Conservation (phyloP, 2,888 invertebrate species). For the Latrodectus hesperus region DNA sequence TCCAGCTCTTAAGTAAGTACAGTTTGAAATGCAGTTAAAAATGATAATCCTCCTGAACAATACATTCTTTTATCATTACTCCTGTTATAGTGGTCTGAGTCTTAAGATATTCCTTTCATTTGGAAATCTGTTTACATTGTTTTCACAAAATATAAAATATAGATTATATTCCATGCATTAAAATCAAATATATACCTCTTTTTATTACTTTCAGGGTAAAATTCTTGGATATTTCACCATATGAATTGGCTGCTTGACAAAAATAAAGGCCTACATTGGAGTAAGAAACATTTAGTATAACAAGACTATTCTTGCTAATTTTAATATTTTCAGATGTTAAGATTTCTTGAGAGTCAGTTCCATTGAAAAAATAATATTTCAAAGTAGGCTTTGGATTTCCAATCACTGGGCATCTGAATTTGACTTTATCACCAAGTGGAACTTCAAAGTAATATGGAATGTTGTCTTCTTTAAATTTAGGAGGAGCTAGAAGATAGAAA, state of each 20-base stretch:
- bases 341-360: not conserved
- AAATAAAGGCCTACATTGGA: conserved; percentile 52
- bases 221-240: conserved; percentile 45
- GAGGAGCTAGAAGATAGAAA: conserved; percentile 27
- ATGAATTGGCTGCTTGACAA: conserved; percentile 45
- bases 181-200: not conserved
- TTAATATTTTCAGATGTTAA: not conserved
- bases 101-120: too few species aligned
- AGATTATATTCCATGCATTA: not conserved
- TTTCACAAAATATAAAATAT: too few species aligned
- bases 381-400: conserved; percentile 37
- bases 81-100: too few species aligned
- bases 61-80: too few species aligned
- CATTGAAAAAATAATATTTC: conserved; percentile 33
- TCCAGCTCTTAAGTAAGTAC: too few species aligned
- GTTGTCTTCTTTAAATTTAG: conserved; percentile 22
- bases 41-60: too few species aligned
- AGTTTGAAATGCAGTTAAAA: too few species aligned
- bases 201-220: conserved; percentile 61
- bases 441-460: conserved; percentile 41
- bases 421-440: conserved; percentile 44
- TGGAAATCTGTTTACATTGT: too few species aligned
- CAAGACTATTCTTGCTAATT: not conserved
- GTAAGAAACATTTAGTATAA: not conserved
- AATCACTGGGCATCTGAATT: conserved; percentile 43